Evolutionary conservation across 1,140 invertebrate species (phyloP).

Genomic region (Penaeus indicus): DNA sequence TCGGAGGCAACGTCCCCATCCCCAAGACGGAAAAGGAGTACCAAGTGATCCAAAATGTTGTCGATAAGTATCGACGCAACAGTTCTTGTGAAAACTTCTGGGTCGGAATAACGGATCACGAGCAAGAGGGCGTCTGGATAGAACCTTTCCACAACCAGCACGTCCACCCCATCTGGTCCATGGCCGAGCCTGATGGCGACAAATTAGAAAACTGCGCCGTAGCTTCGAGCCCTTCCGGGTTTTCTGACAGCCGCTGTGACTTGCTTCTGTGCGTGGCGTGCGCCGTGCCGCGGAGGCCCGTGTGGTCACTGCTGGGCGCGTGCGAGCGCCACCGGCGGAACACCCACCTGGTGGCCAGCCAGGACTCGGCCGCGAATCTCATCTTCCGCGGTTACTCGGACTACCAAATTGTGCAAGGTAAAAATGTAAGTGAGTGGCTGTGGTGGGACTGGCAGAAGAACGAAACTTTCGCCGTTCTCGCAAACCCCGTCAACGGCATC

Average conservation of each 20-base stretch:
- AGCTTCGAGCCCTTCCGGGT: slow-evolving; percentile 32
- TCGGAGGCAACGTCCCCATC: slow-evolving; percentile 54
- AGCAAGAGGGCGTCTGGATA: slow-evolving; percentile 57
- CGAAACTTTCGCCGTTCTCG: slow-evolving; percentile 46
- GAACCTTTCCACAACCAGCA: slow-evolving; percentile 39
- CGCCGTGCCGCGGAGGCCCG: slow-evolving; percentile 48
- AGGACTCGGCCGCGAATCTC: slow-evolving; percentile 37
- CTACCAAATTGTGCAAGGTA: slow-evolving; percentile 43
- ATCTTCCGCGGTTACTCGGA: slow-evolving; percentile 62
- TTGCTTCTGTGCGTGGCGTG: slow-evolving; percentile 54
- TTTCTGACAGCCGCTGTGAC: slow-evolving; percentile 61
- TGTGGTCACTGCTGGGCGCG: slow-evolving; percentile 58
- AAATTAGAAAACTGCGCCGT: slow-evolving; percentile 60
- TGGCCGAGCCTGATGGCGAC: slow-evolving; percentile 58
- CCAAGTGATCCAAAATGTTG: slow-evolving; percentile 31
- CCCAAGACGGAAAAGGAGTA: slow-evolving; percentile 47
- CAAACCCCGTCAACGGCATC: slow-evolving; percentile 45
- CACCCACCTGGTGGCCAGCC: slow-evolving; percentile 57
- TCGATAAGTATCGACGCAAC: slow-evolving; percentile 23
- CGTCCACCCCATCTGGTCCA: slow-evolving; percentile 50
- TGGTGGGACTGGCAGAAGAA: slow-evolving; percentile 59
- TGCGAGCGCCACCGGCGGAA: slow-evolving; percentile 60
- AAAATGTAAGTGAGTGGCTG: slow-evolving; percentile 52
- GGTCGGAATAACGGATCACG: slow-evolving; percentile 57
- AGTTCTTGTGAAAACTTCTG: slow-evolving; percentile 44